phyloP scores from a whole-genome alignment of 2,113 vertebrate genomes.

The Alectura lathami region DNA sequence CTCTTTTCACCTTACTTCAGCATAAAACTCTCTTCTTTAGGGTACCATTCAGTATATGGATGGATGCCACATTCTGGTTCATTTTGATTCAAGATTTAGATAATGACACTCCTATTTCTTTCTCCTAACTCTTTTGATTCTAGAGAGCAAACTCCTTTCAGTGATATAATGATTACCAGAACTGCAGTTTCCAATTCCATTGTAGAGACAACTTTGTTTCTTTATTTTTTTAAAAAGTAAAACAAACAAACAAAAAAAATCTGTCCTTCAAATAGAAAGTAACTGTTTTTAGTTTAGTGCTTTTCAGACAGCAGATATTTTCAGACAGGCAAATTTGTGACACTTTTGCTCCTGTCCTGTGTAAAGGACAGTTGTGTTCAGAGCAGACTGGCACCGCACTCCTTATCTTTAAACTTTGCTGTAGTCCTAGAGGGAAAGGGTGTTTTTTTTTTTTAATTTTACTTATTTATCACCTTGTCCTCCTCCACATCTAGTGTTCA shows the following conservation, averaged over 20 bases:
- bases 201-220: not conserved
- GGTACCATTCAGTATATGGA: not conserved
- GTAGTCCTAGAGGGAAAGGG: not conserved
- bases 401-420: not conserved
- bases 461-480: not conserved
- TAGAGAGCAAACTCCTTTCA: not conserved
- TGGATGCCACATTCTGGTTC: not conserved
- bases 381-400: not conserved
- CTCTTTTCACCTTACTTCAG: not conserved
- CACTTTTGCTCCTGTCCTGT: not conserved
- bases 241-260: not conserved
- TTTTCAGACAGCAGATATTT: not conserved
- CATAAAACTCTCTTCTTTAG: not conserved
- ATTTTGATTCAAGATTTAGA: not conserved
- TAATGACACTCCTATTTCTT: not conserved
- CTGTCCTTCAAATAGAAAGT: not conserved
- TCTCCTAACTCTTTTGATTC: not conserved
- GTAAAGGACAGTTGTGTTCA: not conserved
- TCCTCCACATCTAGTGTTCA: not conserved
- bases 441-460: not conserved
- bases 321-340: not conserved
- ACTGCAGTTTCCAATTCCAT: not conserved
- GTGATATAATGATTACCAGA: not conserved
- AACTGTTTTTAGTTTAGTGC: not conserved
- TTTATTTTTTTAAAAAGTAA: not conserved